Conservation (phyloP, 2,797 vertebrate species). For the Pteronotus mesoamericanus region DNA sequence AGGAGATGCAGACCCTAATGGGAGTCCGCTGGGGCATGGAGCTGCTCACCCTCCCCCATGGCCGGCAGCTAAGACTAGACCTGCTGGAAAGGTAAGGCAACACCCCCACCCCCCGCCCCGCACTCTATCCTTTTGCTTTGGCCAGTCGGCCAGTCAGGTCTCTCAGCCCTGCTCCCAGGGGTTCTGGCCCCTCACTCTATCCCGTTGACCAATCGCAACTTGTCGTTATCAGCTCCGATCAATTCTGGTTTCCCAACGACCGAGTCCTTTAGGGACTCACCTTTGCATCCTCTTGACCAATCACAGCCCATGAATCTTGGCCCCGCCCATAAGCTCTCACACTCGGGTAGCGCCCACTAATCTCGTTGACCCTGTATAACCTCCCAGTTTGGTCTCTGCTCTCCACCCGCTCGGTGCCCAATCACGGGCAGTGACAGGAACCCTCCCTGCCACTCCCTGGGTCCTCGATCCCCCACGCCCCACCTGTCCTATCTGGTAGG, state of each 20-base stretch:
- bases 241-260: not conserved
- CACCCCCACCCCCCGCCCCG: not conserved
- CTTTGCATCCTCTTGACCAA: not conserved
- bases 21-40: conserved; percentile 97
- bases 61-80: conserved; percentile 96
- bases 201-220: not conserved
- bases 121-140: accelerated
- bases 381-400: not conserved
- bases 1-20: conserved; percentile 96
- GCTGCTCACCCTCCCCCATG: conserved; percentile 96
- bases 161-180: not conserved
- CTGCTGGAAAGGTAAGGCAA: conserved; percentile 92
- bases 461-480: not conserved
- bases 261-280: not conserved
- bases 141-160: not conserved
- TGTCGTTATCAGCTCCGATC: not conserved
- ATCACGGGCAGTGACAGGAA: not conserved
- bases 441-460: not conserved
- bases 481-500: conserved; percentile 72
- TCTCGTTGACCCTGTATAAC: not conserved
- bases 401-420: accelerated
- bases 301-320: not conserved
- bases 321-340: not conserved
- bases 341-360: accelerated
- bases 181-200: not conserved